These are phyloP conservation scores for Coreoperca whiteheadi DNA, from an alignment of 2,113 vertebrate genomes.

Conservation along the genomic window DNA sequence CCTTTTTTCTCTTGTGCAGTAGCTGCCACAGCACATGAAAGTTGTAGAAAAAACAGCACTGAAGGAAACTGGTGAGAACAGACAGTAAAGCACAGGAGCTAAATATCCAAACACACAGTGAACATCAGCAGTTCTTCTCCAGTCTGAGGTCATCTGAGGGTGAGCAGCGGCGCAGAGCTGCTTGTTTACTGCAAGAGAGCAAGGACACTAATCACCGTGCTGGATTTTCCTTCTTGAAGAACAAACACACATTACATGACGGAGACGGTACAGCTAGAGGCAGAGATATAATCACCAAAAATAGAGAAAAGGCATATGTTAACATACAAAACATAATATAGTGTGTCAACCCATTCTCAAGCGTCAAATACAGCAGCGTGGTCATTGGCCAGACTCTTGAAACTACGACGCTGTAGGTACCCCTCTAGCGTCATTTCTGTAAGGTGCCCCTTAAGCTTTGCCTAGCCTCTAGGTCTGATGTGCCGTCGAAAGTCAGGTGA, in stretches of 20 bases:
- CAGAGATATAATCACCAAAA: background rate
- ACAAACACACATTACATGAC: background rate
- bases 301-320: background rate
- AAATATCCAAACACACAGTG: background rate
- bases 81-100: background rate
- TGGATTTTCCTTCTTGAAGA: background rate
- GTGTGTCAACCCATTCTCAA: no score
- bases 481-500: no score
- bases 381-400: no score
- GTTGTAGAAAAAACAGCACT: background rate
- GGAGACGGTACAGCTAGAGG: background rate
- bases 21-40: background rate
- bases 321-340: background rate
- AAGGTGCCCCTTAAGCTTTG: no score
- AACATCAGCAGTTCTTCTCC: conserved; percentile 21
- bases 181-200: background rate
- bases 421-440: no score
- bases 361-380: no score
- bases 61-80: background rate
- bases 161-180: background rate
- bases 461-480: no score
- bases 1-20: background rate
- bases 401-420: no score
- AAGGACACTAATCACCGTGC: background rate
- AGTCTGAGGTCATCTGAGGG: conserved; percentile 5